A percentile compares a stretch with the other conserved stretches of the same genome.
Evolutionary conservation across 1,140 invertebrate genomes (phyloP).

Genomic region (Protaetia brevitarsis): DNA sequence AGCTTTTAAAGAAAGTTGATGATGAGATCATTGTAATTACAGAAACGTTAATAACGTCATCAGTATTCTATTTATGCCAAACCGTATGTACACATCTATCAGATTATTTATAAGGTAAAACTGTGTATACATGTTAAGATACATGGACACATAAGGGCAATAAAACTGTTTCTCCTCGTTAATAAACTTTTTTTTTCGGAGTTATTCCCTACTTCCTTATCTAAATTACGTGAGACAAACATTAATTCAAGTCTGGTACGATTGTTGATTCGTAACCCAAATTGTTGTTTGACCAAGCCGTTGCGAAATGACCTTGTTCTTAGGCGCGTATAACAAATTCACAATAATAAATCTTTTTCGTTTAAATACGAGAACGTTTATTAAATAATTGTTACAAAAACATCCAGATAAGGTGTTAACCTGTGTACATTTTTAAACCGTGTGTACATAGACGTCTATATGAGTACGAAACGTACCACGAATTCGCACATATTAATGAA

Average conservation of each 20-base stretch:
- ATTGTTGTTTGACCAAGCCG: neutral
- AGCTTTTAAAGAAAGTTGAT: too few species aligned
- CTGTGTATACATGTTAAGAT: too few species aligned
- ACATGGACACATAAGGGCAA: too few species aligned
- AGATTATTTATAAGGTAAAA: too few species aligned
- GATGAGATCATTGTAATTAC: too few species aligned
- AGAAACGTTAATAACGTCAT: too few species aligned
- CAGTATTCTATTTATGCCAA: too few species aligned
- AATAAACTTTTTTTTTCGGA: too few species aligned
- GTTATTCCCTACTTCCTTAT: neutral
- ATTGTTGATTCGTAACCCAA: neutral
- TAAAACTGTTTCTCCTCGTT: too few species aligned
- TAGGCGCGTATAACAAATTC: neutral
- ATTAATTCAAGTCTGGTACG: neutral
- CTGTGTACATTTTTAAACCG: neutral
- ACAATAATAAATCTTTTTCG: neutral
- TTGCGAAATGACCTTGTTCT: neutral
- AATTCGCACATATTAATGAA: neutral
- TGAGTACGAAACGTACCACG: neutral
- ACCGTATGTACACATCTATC: too few species aligned
- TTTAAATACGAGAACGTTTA: neutral
- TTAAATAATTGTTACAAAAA: neutral
- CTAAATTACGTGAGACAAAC: neutral
- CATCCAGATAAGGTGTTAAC: neutral
- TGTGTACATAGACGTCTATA: too few species aligned